phyloP scores from a whole-genome alignment of 2,888 invertebrate species.

The Aphrophora alni region DNA sequence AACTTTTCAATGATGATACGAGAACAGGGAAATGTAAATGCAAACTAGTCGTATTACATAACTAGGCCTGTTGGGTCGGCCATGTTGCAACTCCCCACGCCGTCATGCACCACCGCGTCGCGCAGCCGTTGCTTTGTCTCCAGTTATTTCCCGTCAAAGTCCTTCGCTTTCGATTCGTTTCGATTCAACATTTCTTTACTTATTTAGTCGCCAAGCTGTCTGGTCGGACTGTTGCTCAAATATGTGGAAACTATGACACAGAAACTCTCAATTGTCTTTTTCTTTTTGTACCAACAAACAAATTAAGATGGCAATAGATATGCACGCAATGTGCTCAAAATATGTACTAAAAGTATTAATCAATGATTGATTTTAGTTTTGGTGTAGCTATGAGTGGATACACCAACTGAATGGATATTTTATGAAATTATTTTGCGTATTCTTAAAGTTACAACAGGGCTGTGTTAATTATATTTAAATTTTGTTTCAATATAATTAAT shows the following conservation, averaged over 20 bases:
- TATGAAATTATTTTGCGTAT: no score
- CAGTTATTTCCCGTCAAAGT: conserved; percentile 48
- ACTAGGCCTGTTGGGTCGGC: neutral
- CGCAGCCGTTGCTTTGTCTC: conserved; percentile 44
- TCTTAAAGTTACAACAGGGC: no score
- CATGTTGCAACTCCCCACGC: conserved; percentile 6
- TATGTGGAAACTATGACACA: neutral
- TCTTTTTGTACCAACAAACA: neutral
- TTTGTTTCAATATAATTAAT: no score
- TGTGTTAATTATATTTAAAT: no score
- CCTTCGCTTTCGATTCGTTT: conserved; percentile 48
- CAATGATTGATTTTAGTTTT: no score
- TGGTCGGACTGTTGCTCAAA: neutral
- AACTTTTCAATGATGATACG: no score
- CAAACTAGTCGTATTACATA: neutral
- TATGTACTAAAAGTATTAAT: no score
- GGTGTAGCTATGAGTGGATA: no score
- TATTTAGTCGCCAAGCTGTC: neutral
- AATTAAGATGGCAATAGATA: no score
- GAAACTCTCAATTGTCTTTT: neutral
- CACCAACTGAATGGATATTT: no score
- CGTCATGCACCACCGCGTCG: neutral
- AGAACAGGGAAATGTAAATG: neutral
- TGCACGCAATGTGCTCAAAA: no score
- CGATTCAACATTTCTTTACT: conserved; percentile 28